Conservation (phyloP, 2,113 vertebrate species). For the Pseudorasbora parva region DNA sequence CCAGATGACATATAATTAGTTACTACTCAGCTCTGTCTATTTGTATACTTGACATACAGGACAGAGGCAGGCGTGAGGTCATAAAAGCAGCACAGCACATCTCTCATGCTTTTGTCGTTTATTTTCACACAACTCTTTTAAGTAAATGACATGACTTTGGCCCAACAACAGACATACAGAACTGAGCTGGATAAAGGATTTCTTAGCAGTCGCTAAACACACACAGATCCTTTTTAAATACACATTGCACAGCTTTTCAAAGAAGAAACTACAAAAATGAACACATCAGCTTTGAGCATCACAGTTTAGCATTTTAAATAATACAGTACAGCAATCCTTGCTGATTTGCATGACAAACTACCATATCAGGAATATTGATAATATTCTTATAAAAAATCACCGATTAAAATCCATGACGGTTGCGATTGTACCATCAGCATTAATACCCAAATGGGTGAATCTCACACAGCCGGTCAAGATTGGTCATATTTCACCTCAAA, state of each 20-base stretch:
- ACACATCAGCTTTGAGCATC: neutral
- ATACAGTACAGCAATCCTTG: neutral
- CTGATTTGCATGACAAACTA: neutral
- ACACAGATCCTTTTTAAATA: slow-evolving; percentile 4
- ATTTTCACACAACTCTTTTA: slow-evolving; percentile 24
- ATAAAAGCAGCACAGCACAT: slow-evolving; percentile 4
- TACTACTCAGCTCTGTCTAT: no score
- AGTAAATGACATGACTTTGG: slow-evolving; percentile 6
- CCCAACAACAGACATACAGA: slow-evolving; percentile 13
- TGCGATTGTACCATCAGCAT: neutral
- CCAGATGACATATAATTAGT: no score
- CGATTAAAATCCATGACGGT: neutral
- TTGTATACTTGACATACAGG: no score
- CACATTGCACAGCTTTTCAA: neutral
- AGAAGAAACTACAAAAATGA: neutral
- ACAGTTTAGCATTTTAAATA: neutral
- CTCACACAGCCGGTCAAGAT: neutral
- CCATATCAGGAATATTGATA: neutral
- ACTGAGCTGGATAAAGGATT: neutral
- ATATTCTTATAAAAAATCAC: neutral
- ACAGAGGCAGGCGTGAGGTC: neutral
- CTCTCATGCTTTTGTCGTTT: slow-evolving; percentile 23
- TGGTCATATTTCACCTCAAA: neutral
- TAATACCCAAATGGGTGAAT: neutral
- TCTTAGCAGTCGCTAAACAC: neutral